Conservation (phyloP, 2,797 vertebrate species). For the Lithobates pipiens region DNA sequence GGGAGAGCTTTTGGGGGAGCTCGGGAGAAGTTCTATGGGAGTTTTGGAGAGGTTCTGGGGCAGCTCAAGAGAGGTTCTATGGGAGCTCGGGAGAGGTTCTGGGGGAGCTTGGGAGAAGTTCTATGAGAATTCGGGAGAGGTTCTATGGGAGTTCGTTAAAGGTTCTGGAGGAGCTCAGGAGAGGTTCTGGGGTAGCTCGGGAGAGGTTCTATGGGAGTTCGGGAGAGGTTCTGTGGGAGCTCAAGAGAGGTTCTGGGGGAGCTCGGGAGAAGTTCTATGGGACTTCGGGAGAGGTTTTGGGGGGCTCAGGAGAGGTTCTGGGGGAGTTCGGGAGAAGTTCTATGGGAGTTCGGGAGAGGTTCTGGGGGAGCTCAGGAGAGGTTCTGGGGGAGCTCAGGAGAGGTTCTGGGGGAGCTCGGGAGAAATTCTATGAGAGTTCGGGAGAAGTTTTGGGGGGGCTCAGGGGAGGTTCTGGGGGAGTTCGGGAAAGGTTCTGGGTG, state of each 20-base stretch:
- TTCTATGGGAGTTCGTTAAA: too few species aligned
- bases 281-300: slow-evolving; percentile 1
- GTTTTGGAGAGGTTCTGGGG: background rate
- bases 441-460: background rate
- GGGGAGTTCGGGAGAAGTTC: background rate
- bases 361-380: background rate
- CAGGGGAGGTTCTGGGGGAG: background rate
- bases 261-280: background rate
- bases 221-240: background rate
- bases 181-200: background rate
- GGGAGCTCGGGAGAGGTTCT: too few species aligned
- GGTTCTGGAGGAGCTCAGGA: background rate
- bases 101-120: background rate
- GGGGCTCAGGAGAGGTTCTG: background rate
- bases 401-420: background rate
- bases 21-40: background rate
- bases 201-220: background rate
- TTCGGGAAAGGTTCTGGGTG: too few species aligned
- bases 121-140: background rate
- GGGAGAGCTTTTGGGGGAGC: background rate
- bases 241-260: background rate
- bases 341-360: background rate
- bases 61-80: background rate
- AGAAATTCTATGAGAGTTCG: background rate
- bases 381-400: background rate